Percentiles rank a stretch among this genome's conserved stretches.
phyloP scores from a whole-genome alignment of 2,888 invertebrate genomes.

The Cylloceria caligata region DNA sequence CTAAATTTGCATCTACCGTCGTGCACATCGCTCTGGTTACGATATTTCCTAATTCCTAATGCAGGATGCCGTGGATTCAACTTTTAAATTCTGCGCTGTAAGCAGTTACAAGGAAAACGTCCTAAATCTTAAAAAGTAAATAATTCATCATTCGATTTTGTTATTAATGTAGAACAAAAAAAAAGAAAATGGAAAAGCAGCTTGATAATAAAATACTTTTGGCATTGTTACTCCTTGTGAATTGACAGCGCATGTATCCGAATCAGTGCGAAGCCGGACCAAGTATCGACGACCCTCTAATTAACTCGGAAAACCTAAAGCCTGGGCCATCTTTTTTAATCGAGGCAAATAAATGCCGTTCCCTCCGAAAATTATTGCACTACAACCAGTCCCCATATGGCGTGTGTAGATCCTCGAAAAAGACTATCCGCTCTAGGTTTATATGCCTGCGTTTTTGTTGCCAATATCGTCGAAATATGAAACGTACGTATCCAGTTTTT shows the following conservation, averaged over 20 bases:
- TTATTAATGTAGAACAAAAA: no score
- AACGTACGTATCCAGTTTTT: slow-evolving; percentile 5
- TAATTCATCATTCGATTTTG: neutral
- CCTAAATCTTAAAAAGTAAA: neutral
- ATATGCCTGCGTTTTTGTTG: neutral
- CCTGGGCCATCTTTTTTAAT: neutral
- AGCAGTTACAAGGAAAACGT: no score
- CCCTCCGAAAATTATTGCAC: neutral
- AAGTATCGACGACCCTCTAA: slow-evolving; percentile 49
- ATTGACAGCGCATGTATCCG: neutral
- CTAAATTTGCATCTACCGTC: slow-evolving; percentile 18
- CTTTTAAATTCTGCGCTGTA: no score
- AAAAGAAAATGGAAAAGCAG: neutral
- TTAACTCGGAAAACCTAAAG: slow-evolving; percentile 39
- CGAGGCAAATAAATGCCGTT: neutral
- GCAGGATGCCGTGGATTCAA: neutral
- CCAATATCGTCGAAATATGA: slow-evolving; percentile 37
- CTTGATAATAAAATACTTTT: neutral
- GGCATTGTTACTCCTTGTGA: neutral
- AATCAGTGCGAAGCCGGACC: neutral
- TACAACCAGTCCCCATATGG: neutral
- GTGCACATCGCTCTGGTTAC: slow-evolving; percentile 25
- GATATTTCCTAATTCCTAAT: neutral
- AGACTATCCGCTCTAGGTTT: slow-evolving; percentile 19
- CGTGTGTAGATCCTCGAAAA: slow-evolving; percentile 20